Percentiles rank a stretch among this genome's conserved stretches.
Evolutionary conservation across 1,140 invertebrate species (phyloP).

Genomic region (Lycorma delicatula): DNA sequence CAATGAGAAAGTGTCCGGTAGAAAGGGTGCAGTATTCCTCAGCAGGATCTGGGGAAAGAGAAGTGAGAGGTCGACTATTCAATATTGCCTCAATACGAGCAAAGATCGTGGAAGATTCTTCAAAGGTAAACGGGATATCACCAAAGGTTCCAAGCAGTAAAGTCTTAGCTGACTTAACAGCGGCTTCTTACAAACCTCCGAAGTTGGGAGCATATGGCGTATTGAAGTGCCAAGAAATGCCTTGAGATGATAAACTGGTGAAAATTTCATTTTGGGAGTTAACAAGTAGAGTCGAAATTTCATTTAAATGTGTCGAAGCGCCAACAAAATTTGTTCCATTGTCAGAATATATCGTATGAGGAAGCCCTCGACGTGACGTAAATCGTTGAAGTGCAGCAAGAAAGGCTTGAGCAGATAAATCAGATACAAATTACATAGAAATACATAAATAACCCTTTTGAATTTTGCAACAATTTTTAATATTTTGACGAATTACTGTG

Average conservation of each 20-base stretch:
- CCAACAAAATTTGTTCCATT: slow-evolving; percentile 38
- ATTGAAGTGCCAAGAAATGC: slow-evolving; percentile 32
- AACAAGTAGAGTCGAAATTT: slow-evolving; percentile 18
- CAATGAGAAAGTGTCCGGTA: neutral
- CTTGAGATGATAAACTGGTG: slow-evolving; percentile 4
- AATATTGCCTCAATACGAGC: neutral
- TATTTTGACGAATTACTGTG: slow-evolving; percentile 15
- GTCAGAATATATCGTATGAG: slow-evolving; percentile 30
- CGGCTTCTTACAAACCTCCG: slow-evolving; percentile 31
- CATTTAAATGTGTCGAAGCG: slow-evolving; percentile 28
- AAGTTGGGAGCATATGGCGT: slow-evolving; percentile 30
- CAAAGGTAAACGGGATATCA: neutral
- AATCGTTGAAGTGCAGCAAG: slow-evolving; percentile 34
- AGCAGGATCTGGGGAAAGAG: slow-evolving; percentile 15
- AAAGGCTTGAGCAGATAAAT: slow-evolving; percentile 28
- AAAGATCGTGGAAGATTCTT: neutral
- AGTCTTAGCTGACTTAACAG: slow-evolving; percentile 22
- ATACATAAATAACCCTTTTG: slow-evolving; percentile 28
- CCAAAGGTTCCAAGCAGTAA: neutral
- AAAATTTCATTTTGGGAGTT: slow-evolving; percentile 1
- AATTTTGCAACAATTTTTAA: slow-evolving; percentile 13
- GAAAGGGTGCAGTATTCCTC: neutral
- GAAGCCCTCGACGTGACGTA: slow-evolving; percentile 29
- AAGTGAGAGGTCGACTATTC: slow-evolving; percentile 20
- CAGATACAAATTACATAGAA: slow-evolving; percentile 30